Evolutionary conservation across 30 jellyfish, hydroid and myxozoan genomes (phyloP).

Genomic region (Chironex yamaguchii): DNA sequence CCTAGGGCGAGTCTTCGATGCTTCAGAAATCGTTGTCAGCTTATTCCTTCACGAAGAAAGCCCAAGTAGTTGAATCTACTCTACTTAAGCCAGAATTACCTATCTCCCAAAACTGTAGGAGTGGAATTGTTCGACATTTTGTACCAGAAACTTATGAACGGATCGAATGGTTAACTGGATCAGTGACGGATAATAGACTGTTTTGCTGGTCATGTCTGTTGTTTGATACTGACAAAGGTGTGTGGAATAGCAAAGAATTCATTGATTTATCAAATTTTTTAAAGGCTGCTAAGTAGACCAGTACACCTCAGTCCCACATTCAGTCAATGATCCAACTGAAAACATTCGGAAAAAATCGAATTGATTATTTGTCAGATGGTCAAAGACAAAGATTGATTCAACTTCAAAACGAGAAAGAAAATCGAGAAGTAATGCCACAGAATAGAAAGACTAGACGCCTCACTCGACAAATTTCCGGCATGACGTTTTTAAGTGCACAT

Average conservation of each 20-base stretch:
- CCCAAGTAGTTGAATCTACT: neutral
- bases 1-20: no score
- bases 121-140: conserved; percentile 32
- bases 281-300: conserved; percentile 3
- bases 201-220: conserved; percentile 52
- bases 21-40: conserved; percentile 9
- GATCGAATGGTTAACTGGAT: conserved; percentile 38
- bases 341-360: conserved; percentile 4
- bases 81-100: conserved; percentile 4
- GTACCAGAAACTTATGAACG: conserved; percentile 2
- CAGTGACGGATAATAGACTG: conserved; percentile 5
- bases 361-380: neutral
- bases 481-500: no score
- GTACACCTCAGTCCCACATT: conserved; percentile 34
- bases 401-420: conserved; percentile 18
- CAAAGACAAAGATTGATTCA: conserved; percentile 16
- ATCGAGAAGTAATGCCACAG: conserved; percentile 48
- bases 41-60: neutral
- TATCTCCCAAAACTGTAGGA: conserved; percentile 12
- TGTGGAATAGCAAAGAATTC: conserved; percentile 22
- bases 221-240: conserved; percentile 10
- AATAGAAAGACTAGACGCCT: no score
- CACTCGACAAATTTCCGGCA: no score
- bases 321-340: conserved; percentile 32
- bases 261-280: conserved; percentile 3